Percentiles rank a stretch among this genome's conserved stretches.
phyloP scores from a whole-genome alignment of 2,113 vertebrate genomes.

The Pungitius pungitius region DNA sequence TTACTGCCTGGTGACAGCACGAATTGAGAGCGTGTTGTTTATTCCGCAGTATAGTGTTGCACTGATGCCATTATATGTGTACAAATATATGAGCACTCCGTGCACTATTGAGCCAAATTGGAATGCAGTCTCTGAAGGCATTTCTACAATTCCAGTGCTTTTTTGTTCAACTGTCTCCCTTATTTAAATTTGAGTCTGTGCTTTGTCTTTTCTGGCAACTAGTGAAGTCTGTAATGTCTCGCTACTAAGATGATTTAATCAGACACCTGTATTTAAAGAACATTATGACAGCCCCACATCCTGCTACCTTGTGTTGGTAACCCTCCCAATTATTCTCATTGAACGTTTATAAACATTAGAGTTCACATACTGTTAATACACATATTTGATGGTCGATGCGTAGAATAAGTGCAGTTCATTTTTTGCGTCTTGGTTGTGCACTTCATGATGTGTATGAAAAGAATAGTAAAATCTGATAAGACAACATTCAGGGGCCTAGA shows the following conservation, averaged over 20 bases:
- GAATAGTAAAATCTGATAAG: too few relatives aligned
- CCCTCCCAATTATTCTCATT: too few relatives aligned
- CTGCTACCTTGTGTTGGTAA: too few relatives aligned
- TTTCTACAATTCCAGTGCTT: neutral
- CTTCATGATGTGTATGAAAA: too few relatives aligned
- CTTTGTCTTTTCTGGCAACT: neutral
- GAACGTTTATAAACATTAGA: too few relatives aligned
- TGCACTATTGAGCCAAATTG: neutral
- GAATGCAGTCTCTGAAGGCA: neutral
- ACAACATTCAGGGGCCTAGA: too few relatives aligned
- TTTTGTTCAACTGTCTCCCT: neutral
- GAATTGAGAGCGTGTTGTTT: slow-evolving; percentile 45
- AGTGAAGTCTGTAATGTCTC: neutral
- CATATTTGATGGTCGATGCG: too few relatives aligned
- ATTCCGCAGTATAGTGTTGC: slow-evolving; percentile 1
- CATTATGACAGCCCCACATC: too few relatives aligned
- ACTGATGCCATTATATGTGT: slow-evolving; percentile 17
- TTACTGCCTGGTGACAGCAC: slow-evolving; percentile 40
- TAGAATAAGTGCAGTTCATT: too few relatives aligned
- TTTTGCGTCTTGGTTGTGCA: too few relatives aligned
- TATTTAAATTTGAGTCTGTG: neutral
- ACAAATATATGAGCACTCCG: neutral
- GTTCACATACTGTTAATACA: too few relatives aligned
- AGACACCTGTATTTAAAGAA: neutral
- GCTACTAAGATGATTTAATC: neutral